Percentiles rank a stretch among this genome's conserved stretches.
Conservation (phyloP, 2,113 vertebrate genomes). For the Dissostichus mawsoni region DNA sequence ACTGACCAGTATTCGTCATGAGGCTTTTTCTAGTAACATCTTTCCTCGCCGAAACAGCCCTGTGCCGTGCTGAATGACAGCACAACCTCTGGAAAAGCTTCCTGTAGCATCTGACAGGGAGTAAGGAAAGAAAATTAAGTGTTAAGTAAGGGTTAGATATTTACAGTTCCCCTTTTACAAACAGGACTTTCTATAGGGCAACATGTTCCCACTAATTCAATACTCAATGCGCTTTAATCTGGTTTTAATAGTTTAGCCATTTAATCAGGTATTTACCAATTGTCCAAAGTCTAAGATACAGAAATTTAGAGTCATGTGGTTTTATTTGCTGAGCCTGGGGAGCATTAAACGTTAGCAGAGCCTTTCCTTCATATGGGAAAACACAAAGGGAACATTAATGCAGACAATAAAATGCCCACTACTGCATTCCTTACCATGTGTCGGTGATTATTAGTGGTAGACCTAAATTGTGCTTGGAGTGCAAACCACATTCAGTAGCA, state of each 20-base stretch:
- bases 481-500: slow-evolving; percentile 11
- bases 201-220: slow-evolving; percentile 12
- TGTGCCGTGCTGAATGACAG: slow-evolving; percentile 41
- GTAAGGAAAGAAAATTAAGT: slow-evolving; percentile 29
- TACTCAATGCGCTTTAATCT: neutral
- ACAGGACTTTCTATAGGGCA: neutral
- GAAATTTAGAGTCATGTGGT: neutral
- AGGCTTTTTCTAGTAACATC: slow-evolving; percentile 20
- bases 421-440: slow-evolving; percentile 11
- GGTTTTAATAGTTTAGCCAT: neutral
- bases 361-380: neutral
- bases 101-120: slow-evolving; percentile 29
- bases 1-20: slow-evolving; percentile 35
- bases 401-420: neutral
- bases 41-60: slow-evolving; percentile 4
- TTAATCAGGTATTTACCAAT: neutral
- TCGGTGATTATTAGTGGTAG: slow-evolving; percentile 35
- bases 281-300: slow-evolving; percentile 8
- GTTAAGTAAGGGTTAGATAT: slow-evolving; percentile 29
- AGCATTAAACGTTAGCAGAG: neutral
- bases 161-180: slow-evolving; percentile 29
- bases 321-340: slow-evolving; percentile 1
- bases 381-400: neutral
- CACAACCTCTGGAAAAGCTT: slow-evolving; percentile 57
- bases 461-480: slow-evolving; percentile 30